These are phyloP conservation scores for Anastrepha obliqua DNA, from an alignment of 1,140 invertebrate genomes.

Conservation along the genomic window DNA sequence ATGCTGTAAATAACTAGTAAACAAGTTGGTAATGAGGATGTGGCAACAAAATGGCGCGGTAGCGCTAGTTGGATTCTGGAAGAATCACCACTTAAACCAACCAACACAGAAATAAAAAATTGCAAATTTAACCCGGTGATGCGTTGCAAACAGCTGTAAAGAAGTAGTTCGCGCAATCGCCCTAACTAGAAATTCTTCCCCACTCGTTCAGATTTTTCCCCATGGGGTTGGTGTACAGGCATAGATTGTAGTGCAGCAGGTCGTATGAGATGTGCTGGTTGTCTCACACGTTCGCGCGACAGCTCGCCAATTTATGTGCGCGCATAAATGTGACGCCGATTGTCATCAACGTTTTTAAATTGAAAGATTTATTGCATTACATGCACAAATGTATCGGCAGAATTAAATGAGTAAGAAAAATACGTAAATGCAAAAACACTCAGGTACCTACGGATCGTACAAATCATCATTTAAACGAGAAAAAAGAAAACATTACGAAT, in stretches of 20 bases:
- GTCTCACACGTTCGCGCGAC: not conserved
- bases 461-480: not conserved
- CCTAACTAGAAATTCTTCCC: no score
- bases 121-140: no score
- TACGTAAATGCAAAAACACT: not conserved
- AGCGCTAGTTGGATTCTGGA: no score
- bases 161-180: no score
- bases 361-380: slow-evolving; percentile 24
- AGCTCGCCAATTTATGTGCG: slow-evolving; percentile 20
- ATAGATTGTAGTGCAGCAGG: not conserved
- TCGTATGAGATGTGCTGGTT: slow-evolving; percentile 16
- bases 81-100: no score
- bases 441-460: not conserved
- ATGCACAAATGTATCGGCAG: slow-evolving; percentile 13
- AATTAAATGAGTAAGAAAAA: slow-evolving; percentile 23
- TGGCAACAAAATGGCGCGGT: no score
- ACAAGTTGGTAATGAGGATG: no score
- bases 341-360: slow-evolving; percentile 44
- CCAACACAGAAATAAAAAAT: no score
- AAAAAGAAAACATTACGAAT: not conserved
- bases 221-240: no score
- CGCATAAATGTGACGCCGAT: slow-evolving; percentile 46
- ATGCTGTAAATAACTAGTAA: no score
- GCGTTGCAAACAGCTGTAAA: no score
- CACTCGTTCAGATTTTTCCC: no score